Evolutionary conservation across 1,140 invertebrate species (phyloP), one percentile per base, ranked within the genome.

Genomic region (Vanessa atalanta): DNA sequence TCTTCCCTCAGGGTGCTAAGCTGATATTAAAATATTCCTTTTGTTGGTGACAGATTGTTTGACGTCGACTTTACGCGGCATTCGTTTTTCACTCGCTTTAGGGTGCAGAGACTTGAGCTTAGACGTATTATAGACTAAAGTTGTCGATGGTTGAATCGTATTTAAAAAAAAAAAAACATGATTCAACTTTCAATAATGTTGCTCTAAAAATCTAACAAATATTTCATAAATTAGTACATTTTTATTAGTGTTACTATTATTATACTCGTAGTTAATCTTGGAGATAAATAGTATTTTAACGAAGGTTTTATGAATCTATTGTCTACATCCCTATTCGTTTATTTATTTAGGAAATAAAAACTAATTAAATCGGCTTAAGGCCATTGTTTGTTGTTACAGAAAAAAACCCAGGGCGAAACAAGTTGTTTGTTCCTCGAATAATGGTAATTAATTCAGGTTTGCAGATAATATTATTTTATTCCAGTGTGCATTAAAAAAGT

Each of bases 11-110:
- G 70, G 63, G 70, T 72, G 63, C 65, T 70, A 65, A 53, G 70
- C 70, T 50, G 65, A 66, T 68, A 68, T 64, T 72, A 72, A 76
- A 67, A 76, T 76, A 72, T 72, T 72, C 55, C 48, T 63, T 72
- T 70, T 73, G 75, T 77, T 71, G 68, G 55, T 73, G 74, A 72
- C 69, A 72, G 70, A 63, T 72, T 65, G 67, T 70, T 71, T 77
- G 48, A 74, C 65, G 68, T 77, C 73, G 60, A 67, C 51, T 74
- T 74, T 71, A 57, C 63, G 72, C 51, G 55, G 43, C 65, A 63
- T 77, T 73, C 60, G 68, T 65, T 55, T 69, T 72, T 68, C 61
- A 73, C n/a, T 15, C 67, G 57, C 20, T 69, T 53, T 69, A 69
- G 51, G 66, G 31, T 26, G 66, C 31, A 9, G 51, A 43, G 55